Percentiles rank a stretch among this genome's conserved stretches.
phyloP scores from a whole-genome alignment of 2,113 vertebrate genomes.

The Lycocorax pyrrhopterus region DNA sequence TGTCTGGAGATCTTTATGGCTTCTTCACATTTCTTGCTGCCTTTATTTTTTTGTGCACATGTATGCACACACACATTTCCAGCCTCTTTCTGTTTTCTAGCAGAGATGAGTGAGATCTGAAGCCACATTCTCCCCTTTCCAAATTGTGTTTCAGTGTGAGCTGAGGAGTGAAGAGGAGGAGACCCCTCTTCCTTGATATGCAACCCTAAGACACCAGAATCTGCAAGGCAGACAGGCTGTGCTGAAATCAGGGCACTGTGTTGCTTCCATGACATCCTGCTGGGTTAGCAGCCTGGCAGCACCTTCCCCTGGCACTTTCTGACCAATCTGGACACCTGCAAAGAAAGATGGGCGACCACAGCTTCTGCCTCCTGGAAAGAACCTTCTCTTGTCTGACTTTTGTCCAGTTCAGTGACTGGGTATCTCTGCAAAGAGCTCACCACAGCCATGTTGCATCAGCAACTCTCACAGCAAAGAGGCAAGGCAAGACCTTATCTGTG shows the following conservation, averaged over 20 bases:
- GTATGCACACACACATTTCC: fast-evolving
- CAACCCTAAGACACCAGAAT: neutral
- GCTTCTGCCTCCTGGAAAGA: neutral
- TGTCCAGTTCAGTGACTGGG: neutral
- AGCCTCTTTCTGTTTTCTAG: neutral
- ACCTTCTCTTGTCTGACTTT: neutral
- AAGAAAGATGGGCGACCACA: neutral
- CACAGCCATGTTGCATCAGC: fast-evolving
- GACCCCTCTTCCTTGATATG: neutral
- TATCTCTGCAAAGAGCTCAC: neutral
- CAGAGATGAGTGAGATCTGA: neutral
- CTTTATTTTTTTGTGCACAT: neutral
- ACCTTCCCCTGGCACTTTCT: neutral
- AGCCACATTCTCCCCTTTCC: neutral
- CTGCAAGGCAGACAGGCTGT: neutral
- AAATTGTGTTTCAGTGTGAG: neutral
- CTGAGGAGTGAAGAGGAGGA: neutral
- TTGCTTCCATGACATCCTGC: neutral
- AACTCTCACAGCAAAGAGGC: neutral
- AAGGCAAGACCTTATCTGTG: neutral
- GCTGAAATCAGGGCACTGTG: neutral
- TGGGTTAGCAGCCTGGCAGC: neutral
- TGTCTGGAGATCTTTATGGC: neutral
- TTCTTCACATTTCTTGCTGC: neutral
- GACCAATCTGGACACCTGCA: fast-evolving